Conservation (phyloP, 1,140 invertebrate genomes). For the Wasmannia auropunctata region DNA sequence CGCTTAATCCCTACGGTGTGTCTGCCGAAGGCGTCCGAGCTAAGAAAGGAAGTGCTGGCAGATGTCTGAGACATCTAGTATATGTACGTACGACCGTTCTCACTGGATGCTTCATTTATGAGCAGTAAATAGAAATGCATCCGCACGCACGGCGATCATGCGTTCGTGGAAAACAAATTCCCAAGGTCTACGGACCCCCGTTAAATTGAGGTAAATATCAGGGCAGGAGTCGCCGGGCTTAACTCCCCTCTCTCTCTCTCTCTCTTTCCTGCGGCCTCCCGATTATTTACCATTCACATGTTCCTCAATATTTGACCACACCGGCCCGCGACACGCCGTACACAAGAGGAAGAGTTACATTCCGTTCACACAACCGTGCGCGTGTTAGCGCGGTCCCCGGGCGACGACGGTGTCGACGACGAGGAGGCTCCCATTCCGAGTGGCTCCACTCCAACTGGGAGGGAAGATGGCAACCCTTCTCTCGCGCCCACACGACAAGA, state of each 20-base stretch:
- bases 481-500: constrained; percentile 58
- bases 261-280: constrained; percentile 3
- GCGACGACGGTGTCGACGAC: constrained; percentile 25
- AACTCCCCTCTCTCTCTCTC: too few species aligned
- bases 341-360: constrained; percentile 49
- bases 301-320: constrained; percentile 61
- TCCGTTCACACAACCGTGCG: constrained; percentile 5
- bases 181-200: neutral
- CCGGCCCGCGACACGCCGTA: neutral
- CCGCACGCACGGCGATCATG: neutral
- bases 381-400: constrained; percentile 3
- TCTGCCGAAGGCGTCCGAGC: neutral
- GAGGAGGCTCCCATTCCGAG: constrained; percentile 38
- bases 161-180: constrained; percentile 51
- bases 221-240: neutral
- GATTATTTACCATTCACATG: constrained; percentile 72
- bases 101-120: constrained; percentile 30
- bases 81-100: neutral
- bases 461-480: constrained; percentile 37
- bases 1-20: neutral
- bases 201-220: constrained; percentile 53
- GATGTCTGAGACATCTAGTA: too few species aligned
- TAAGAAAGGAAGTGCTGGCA: neutral
- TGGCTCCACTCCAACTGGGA: constrained; percentile 25
- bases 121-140: constrained; percentile 51